Base-by-base conservation (phyloP, 1,140 invertebrate species). In the Platyscapa corneri region DNA sequence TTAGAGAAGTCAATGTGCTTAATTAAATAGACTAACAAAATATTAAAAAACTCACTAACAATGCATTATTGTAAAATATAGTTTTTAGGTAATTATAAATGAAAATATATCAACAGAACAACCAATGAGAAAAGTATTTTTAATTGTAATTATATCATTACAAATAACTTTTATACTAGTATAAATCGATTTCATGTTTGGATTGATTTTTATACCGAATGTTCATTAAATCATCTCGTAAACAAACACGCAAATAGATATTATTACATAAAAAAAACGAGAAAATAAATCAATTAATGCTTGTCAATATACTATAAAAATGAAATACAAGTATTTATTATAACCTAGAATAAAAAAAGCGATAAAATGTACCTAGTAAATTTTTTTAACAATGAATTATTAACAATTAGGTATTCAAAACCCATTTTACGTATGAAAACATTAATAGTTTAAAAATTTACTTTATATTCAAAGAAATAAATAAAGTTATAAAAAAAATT, bases 201-300 rank as follows among this genome's bases (percentile, higher is more conserved):
- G 27, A 81, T 20, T 72, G 70, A 42, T 42, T 74, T 74, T 32
- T 70, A 80, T 5, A 80, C 30, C 37, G 60, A 64, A 32, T 53
- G 27, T 18, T 16, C 23, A 49, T 32, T 53, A 30, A 53, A 1
- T n/a, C 23, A 65, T 81, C 70, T 70, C 79, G 64, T 81, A 81
- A 81, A 81, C 79, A 81, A 81, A 70, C 79, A 27, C n/a, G 23
- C 8, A 37, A 74, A 74, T 18, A 39, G 42, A 32, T 39, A 64
- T 65, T 64, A 64, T 23, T 32, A 65, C 56, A 49, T 60, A 78
- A 27, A 70, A 70, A 34, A 53, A 20, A 16, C 2, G 49, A n/a
- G n/a, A 18, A 53, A 16, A 20, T 16, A 16, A 53, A 53, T 53
- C 49, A 16, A 53, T 53, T 16, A 16, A 16, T 53, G 12, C 49